These are phyloP conservation scores for Calypte anna DNA, from an alignment of 2,113 vertebrate species.

Conservation along the genomic window DNA sequence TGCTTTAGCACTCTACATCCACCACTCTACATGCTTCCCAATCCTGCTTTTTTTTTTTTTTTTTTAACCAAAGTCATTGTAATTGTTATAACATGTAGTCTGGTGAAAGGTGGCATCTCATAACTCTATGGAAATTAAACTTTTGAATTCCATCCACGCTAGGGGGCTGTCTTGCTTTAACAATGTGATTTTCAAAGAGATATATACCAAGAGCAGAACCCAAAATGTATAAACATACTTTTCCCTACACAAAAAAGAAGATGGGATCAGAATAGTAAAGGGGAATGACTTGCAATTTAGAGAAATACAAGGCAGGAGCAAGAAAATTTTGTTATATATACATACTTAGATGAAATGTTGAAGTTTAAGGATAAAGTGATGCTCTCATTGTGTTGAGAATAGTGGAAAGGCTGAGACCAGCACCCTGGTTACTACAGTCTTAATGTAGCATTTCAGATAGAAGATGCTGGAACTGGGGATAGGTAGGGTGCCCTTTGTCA, in stretches of 20 bases:
- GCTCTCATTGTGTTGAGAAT: neutral
- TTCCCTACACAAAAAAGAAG: neutral
- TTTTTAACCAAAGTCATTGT: neutral
- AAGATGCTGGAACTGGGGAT: neutral
- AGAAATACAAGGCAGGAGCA: neutral
- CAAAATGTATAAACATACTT: neutral
- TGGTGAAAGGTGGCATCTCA: neutral
- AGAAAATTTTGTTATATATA: neutral
- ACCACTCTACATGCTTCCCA: neutral
- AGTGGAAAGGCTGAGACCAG: neutral
- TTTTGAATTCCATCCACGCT: neutral
- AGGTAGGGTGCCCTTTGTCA: neutral
- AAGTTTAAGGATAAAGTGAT: neutral
- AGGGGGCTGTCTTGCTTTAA: slow-evolving; percentile 51
- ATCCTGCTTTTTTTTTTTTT: neutral
- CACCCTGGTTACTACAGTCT: neutral
- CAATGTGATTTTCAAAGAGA: neutral
- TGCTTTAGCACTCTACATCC: neutral
- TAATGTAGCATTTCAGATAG: neutral
- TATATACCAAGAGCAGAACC: neutral
- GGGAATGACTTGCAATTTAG: neutral
- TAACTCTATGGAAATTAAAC: neutral
- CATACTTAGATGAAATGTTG: neutral
- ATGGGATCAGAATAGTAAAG: neutral
- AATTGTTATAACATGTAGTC: neutral